Percentiles rank a stretch among this genome's conserved stretches.
Conservation (phyloP, 1,140 invertebrate species). For the Sitodiplosis mosellana region DNA sequence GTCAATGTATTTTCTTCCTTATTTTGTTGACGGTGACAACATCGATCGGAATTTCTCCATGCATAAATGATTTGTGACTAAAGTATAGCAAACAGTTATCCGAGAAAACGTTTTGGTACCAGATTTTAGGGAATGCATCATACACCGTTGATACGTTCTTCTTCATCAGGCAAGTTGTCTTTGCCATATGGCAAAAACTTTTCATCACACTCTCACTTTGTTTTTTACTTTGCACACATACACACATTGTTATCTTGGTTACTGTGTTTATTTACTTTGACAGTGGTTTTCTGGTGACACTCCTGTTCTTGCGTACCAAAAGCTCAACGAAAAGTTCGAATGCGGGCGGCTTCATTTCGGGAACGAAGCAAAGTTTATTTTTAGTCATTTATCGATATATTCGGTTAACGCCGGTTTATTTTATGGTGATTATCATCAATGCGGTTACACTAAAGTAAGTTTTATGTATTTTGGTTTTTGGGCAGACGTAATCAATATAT, state of each 20-base stretch:
- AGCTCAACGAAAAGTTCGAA: constrained; percentile 17
- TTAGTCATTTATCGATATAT: constrained; percentile 42
- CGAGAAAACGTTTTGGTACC: constrained; percentile 61
- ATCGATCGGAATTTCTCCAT: neutral
- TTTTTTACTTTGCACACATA: too few species aligned
- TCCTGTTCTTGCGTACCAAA: constrained; percentile 43
- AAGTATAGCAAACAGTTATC: constrained; percentile 55
- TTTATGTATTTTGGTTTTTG: neutral
- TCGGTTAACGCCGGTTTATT: constrained; percentile 60
- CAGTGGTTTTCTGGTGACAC: constrained; percentile 52
- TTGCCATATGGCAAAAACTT: too few species aligned
- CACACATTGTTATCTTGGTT: neutral
- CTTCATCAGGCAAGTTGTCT: constrained; percentile 58
- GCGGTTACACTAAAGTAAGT: constrained; percentile 46
- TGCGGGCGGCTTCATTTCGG: constrained; percentile 3
- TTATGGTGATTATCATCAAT: constrained; percentile 56
- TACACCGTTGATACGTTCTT: constrained; percentile 88
- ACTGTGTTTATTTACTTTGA: constrained; percentile 23
- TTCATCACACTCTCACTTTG: too few species aligned
- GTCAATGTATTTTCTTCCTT: too few species aligned
- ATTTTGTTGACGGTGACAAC: too few species aligned
- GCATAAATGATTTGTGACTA: constrained; percentile 3
- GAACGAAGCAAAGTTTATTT: neutral
- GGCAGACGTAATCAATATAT: too few species aligned
- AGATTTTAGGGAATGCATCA: constrained; percentile 71